Evolutionary conservation across 2,888 invertebrate genomes (phyloP).

Genomic region (Sinodicranocentrus sp.): DNA sequence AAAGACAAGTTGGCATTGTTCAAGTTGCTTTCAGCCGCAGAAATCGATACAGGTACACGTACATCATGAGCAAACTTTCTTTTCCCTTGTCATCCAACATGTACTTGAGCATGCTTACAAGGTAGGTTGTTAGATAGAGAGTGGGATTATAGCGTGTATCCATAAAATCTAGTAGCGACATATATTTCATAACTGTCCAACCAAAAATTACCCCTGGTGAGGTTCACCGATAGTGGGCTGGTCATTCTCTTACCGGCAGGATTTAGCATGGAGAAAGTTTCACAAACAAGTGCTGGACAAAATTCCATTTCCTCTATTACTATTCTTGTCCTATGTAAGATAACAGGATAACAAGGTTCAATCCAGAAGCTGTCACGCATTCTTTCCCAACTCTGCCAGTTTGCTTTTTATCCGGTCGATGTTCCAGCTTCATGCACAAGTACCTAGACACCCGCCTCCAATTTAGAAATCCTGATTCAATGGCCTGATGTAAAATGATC

Average conservation of each 20-base stretch:
- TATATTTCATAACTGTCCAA: not conserved
- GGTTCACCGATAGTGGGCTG: not conserved
- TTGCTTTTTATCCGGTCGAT: not conserved
- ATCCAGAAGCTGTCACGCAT: conserved; percentile 38
- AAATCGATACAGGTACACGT: conserved; percentile 12
- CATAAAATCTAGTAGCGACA: too few species aligned
- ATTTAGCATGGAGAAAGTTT: not conserved
- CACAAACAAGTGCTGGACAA: not conserved
- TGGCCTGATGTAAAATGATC: too few species aligned
- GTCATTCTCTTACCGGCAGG: not conserved
- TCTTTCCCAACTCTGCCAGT: not conserved
- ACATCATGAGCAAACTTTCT: not conserved
- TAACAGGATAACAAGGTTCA: conserved; percentile 39
- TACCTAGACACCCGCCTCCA: not conserved
- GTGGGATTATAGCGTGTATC: too few species aligned
- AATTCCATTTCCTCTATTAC: not conserved
- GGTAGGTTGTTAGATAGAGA: too few species aligned
- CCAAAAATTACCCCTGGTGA: too few species aligned
- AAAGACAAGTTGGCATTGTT: not conserved
- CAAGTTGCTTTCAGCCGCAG: not conserved
- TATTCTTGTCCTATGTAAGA: too few species aligned
- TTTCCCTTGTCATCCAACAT: too few species aligned
- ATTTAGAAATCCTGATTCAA: too few species aligned
- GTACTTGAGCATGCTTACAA: too few species aligned
- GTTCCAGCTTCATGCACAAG: not conserved